Evolutionary conservation across 2,888 invertebrate species (phyloP), one percentile per base, ranked within the genome.

Genomic region (Lepas anatifera): DNA sequence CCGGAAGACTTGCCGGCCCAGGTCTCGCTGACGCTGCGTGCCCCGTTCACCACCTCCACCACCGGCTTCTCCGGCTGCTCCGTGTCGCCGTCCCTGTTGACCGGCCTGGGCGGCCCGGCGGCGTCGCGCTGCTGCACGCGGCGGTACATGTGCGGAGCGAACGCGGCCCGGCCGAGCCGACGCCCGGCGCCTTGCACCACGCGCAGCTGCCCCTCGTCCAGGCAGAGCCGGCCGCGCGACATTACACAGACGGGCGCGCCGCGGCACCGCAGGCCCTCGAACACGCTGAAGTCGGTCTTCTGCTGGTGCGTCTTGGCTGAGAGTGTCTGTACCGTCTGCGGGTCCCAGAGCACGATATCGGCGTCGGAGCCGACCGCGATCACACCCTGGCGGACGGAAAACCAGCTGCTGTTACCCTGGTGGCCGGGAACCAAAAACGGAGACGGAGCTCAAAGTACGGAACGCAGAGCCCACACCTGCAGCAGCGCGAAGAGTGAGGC

Each of bases 291-390:
- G 41, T 41, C 41, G 41, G 11, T 13, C 41, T 41, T 41, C 41
- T 41, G 41, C 41, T 41, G 41, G 41, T 41, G 41, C 41, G 41
- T 41, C 41, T 41, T 41, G 41, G 41, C 41, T 1, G 41, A 41
- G 41, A 41, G 10, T 10, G 41, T 41, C 11, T 41, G 41, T n/a
- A 89, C 89, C 68, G 86, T 87, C 68, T 86, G 82, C 1, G 95
- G 91, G 83, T 99, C 92, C 98, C 98, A 99, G 73, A 99, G 85
- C 18, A 98, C 91, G 73, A 99, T 84, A 81, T 99, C 98, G 0
- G 97, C 99, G 83, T 99, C 98, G 3, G 95, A 92, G 74, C 93
- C 94, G 41, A 89, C 86, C 1, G 88, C 92, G 76, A 99, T 89
- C 73, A 90, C 87, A 1, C 98, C 99, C 85, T 85, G 74, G 43